Evolutionary conservation across 2,888 invertebrate genomes (phyloP).

Genomic region (Punctoribates punctum): DNA sequence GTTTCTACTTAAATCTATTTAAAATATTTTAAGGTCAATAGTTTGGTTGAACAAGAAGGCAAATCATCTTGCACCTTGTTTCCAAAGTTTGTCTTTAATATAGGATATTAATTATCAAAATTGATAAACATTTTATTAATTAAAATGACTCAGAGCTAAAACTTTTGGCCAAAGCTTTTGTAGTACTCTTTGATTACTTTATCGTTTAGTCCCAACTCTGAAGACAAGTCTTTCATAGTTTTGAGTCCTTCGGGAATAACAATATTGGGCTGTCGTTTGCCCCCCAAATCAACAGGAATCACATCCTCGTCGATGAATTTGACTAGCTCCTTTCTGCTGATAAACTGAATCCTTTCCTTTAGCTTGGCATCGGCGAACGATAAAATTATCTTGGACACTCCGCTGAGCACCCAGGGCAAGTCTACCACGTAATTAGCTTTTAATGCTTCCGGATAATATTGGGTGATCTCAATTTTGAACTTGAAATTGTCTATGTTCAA

Average conservation of each 20-base stretch:
- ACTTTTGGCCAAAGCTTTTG: background rate
- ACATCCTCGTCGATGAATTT: background rate
- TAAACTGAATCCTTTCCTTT: conserved; percentile 1
- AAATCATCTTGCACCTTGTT: too few species aligned
- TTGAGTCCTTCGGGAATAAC: background rate
- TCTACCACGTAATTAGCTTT: conserved; percentile 1
- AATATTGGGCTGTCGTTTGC: background rate
- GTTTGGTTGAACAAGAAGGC: too few species aligned
- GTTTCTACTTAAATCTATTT: too few species aligned
- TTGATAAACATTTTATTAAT: background rate
- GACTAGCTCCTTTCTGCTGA: conserved; percentile 9
- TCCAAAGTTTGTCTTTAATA: too few species aligned
- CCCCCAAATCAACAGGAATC: conserved; percentile 21
- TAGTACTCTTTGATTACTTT: conserved; percentile 33
- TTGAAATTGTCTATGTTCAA: background rate
- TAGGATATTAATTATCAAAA: too few species aligned
- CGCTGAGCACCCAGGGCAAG: conserved; percentile 24
- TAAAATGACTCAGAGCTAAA: background rate
- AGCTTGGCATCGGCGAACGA: background rate
- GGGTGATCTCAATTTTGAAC: conserved; percentile 8
- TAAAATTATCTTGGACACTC: conserved; percentile 4
- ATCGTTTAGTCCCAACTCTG: conserved; percentile 20
- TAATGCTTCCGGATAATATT: conserved; percentile 28
- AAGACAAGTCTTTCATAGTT: background rate
- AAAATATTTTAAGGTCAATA: too few species aligned